A percentile compares a stretch with the other conserved stretches of the same genome.
phyloP scores from a whole-genome alignment of 1,140 invertebrate genomes.

The Odontomachus brunneus region DNA sequence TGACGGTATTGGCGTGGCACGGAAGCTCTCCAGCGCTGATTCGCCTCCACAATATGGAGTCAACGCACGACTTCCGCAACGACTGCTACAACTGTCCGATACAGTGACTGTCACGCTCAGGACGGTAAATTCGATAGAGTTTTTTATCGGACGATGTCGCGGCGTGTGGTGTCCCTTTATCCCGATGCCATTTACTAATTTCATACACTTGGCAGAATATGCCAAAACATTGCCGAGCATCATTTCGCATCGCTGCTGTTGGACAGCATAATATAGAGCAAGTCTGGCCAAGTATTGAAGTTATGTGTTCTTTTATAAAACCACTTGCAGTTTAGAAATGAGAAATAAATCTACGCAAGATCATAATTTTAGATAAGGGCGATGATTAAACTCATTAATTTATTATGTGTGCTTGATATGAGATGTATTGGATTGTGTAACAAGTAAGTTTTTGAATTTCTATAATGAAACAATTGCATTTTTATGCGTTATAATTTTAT shows the following conservation, averaged over 20 bases:
- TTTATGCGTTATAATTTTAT: no score
- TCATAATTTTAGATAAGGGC: neutral
- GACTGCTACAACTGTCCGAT: conserved; percentile 57
- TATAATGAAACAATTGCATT: no score
- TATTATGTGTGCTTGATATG: no score
- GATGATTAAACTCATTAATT: neutral
- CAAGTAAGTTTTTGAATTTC: no score
- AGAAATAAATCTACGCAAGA: neutral
- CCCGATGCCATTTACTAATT: conserved; percentile 41
- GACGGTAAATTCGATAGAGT: conserved; percentile 51
- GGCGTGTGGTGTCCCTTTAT: conserved; percentile 8
- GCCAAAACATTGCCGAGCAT: neutral
- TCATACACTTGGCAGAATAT: conserved; percentile 26
- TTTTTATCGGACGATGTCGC: conserved; percentile 48
- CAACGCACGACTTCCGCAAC: conserved; percentile 53
- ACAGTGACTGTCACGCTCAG: conserved; percentile 61
- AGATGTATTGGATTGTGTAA: no score
- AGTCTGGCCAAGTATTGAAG: no score
- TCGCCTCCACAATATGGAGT: conserved; percentile 52
- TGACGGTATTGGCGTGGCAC: conserved; percentile 49
- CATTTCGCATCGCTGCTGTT: no score
- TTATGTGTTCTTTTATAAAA: no score
- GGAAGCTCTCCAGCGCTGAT: conserved; percentile 50
- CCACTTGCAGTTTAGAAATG: neutral
- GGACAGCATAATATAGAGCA: no score